phyloP scores from a whole-genome alignment of 2,113 vertebrate genomes.

The Pelecanus crispus region DNA sequence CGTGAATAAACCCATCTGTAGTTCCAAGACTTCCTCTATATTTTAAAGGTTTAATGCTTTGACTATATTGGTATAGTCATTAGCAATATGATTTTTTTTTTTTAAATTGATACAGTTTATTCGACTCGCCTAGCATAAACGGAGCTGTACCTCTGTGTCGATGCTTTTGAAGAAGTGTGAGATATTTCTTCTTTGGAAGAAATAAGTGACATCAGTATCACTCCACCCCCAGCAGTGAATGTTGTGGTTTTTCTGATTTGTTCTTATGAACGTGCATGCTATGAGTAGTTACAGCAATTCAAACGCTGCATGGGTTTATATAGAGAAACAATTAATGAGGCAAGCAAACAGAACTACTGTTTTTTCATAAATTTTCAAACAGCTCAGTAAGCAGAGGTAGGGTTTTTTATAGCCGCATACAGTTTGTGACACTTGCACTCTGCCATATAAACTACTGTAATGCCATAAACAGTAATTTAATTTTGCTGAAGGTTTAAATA shows the following conservation, averaged over 20 bases:
- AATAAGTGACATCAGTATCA: neutral
- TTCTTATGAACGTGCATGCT: neutral
- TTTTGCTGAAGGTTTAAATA: neutral
- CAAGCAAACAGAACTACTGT: neutral
- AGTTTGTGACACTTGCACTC: neutral
- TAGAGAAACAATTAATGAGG: neutral
- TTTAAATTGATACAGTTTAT: neutral
- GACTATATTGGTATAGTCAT: neutral
- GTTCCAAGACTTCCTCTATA: neutral
- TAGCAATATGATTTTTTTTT: neutral
- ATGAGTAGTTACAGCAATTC: neutral
- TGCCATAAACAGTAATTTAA: neutral
- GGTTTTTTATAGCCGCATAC: accelerated
- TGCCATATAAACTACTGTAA: neutral
- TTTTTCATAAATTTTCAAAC: neutral
- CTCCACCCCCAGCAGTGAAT: neutral
- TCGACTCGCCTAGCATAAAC: neutral
- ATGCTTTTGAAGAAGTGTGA: neutral
- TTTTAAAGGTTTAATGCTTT: neutral
- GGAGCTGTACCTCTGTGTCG: neutral
- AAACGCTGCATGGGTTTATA: neutral
- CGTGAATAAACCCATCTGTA: neutral
- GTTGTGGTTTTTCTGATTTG: neutral
- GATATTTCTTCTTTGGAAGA: neutral
- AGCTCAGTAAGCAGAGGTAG: neutral